Conservation (phyloP, 2,888 invertebrate genomes). For the Gymnocheta viridis region DNA sequence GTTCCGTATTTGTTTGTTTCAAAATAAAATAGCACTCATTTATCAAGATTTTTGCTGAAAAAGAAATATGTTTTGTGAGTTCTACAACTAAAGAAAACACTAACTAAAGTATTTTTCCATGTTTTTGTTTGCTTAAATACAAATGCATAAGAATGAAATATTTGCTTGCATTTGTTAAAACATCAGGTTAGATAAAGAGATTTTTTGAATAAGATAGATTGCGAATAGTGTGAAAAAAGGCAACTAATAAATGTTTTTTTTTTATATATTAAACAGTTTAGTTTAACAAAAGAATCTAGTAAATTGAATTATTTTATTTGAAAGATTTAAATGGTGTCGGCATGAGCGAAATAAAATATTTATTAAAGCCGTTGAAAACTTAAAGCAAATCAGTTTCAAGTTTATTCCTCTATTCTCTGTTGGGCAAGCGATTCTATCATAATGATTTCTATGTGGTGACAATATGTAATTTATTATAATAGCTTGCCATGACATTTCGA, state of each 20-base stretch:
- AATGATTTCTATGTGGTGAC: no score
- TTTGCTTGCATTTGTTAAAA: neutral
- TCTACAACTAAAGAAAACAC: neutral
- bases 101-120: neutral
- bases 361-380: no score
- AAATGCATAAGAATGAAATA: neutral
- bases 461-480: no score
- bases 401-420: no score
- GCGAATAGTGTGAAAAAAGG: neutral
- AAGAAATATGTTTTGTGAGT: neutral
- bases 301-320: no score
- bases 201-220: neutral
- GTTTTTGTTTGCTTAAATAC: neutral
- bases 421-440: no score
- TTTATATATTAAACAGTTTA: neutral
- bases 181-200: neutral
- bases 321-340: no score
- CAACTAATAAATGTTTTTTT: neutral
- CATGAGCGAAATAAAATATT: no score
- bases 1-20: neutral
- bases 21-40: no score
- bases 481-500: no score
- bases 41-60: neutral
- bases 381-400: no score
- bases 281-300: no score